Percentiles rank a stretch among this genome's conserved stretches.
These are phyloP conservation scores for Chromis chromis DNA, from an alignment of 2,797 vertebrate genomes.

Conservation along the genomic window DNA sequence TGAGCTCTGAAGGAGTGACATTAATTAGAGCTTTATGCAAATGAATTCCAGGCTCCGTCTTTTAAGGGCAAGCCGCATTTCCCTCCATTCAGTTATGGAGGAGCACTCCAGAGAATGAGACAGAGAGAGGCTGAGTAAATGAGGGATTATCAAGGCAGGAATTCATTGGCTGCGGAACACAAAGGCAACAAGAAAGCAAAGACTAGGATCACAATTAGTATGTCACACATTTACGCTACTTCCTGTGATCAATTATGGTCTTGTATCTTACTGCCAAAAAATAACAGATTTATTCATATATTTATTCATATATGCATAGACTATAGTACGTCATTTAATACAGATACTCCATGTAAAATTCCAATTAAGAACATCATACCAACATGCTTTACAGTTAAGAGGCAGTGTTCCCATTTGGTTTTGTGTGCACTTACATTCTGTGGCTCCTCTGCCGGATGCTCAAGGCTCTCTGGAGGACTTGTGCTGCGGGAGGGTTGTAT, in stretches of 20 bases:
- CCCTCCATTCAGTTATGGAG: slow-evolving; percentile 24
- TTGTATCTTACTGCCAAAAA: not conserved
- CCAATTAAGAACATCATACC: not conserved
- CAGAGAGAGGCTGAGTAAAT: not conserved
- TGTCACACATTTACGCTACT: not conserved
- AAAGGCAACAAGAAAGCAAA: not conserved
- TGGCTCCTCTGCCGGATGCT: slow-evolving; percentile 88
- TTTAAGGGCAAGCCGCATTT: slow-evolving; percentile 56
- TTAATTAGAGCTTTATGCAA: slow-evolving; percentile 83
- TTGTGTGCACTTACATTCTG: slow-evolving; percentile 80
- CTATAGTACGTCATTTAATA: not conserved
- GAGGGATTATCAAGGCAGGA: slow-evolving; percentile 16
- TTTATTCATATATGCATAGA: not conserved
- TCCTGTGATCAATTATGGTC: not conserved
- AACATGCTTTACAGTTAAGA: not conserved
- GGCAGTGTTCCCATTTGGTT: not conserved
- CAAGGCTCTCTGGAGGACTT: slow-evolving; percentile 91
- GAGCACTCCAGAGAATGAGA: slow-evolving; percentile 35
- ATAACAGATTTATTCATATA: not conserved
- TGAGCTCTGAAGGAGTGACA: slow-evolving; percentile 72
- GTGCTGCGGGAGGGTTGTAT: slow-evolving; percentile 95
- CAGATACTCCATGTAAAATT: not conserved
- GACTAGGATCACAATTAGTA: not conserved
- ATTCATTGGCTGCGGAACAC: slow-evolving; percentile 10
- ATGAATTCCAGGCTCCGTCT: slow-evolving; percentile 64